Evolutionary conservation across 2,113 vertebrate species (phyloP).

Genomic region (Apeltes quadracus): DNA sequence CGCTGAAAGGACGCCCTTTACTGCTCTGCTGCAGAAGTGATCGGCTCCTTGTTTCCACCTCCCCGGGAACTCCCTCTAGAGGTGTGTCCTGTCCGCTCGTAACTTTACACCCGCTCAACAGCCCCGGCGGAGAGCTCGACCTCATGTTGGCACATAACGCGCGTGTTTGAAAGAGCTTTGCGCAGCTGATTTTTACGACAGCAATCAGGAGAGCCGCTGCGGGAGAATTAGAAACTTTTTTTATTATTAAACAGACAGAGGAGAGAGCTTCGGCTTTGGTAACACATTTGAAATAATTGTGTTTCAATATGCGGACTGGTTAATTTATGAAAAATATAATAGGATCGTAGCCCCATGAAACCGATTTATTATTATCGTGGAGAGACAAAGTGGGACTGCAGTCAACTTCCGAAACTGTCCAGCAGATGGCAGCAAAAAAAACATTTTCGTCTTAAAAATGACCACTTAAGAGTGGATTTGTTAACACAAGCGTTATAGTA

Average conservation of each 20-base stretch:
- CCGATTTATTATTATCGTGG: not conserved
- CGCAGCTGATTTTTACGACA: conserved; percentile 6
- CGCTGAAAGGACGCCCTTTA: conserved; percentile 29
- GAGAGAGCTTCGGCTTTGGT: not conserved
- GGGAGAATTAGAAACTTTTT: no score
- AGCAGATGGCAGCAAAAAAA: conserved; percentile 67
- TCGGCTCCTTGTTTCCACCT: conserved; percentile 68
- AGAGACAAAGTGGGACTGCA: not conserved
- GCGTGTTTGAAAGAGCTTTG: not conserved
- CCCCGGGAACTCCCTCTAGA: conserved; percentile 75
- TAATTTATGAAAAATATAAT: not conserved
- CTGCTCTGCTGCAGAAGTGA: conserved; percentile 35
- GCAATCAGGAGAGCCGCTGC: not conserved
- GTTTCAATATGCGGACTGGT: not conserved
- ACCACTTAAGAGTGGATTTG: not conserved
- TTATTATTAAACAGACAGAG: not conserved
- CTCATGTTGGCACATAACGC: conserved; percentile 44
- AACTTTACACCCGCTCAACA: conserved; percentile 68
- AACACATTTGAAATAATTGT: not conserved
- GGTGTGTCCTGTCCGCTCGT: conserved; percentile 77
- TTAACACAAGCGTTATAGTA: not conserved
- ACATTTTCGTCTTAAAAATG: not conserved
- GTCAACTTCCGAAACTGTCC: conserved; percentile 33
- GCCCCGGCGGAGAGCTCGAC: conserved; percentile 52
- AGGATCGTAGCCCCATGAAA: not conserved